Base-by-base conservation (phyloP, 1,140 invertebrate genomes). In the Cotesia chilonis region DNA sequence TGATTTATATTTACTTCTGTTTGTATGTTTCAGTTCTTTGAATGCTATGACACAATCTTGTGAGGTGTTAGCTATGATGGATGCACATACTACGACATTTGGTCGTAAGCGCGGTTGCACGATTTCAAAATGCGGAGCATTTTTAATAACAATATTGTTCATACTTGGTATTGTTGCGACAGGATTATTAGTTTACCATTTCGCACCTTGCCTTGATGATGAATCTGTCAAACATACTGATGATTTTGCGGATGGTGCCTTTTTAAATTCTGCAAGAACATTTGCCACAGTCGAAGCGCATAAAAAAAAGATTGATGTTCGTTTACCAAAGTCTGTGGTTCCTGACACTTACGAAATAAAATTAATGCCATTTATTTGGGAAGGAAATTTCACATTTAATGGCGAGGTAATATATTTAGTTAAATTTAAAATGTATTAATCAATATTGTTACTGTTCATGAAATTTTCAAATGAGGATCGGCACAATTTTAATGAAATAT, bases 321-420 rank as follows among this genome's bases (percentile, higher is more conserved):
- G 93, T 75, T 82, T 94, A 70, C 92, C 93, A 0, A 88, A 80
- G 54, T 88, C 89, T 54, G 85, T 95, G 0, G 81, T 88, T 14
- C 93, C 93, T 0, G 82, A 92, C 20, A 89, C 88, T 3, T 95
- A 95, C 77, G 89, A 91, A 66, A 80, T 95, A 1, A 89, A 89
- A 75, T 79, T 95, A 47, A 89, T 91, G 36, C 94, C 94, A 0
- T 92, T 92, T 74, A 89, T 94, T 54, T 87, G 87, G 81, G 90
- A 90, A 77, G 89, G 90, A 1, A 95, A 95, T 80, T 95, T 94
- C 75, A 94, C 92, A 4, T 94, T 94, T 77, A 81, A 90, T 37
- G 94, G 94, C 52, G 89, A 91, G 84, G 90, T 94, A 38, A 72
- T 47, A 47, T 7, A 9, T 47, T 47, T 47, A 7, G 2, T 47